phyloP scores from a whole-genome alignment of 2,797 vertebrate species.

The Monodelphis domestica region DNA sequence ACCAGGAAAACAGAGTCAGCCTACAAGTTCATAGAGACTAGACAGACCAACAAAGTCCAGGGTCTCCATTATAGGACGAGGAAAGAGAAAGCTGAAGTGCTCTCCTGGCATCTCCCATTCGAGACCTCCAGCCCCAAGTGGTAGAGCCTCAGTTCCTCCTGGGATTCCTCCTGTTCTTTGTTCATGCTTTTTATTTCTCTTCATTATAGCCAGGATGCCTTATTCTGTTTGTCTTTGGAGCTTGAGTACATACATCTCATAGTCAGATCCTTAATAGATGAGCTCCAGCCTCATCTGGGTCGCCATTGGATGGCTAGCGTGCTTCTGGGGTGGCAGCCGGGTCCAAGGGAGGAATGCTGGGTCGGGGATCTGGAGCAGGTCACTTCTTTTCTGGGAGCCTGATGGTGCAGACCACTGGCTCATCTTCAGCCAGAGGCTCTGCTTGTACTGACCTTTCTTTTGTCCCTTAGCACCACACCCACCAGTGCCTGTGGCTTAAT shows the following conservation, averaged over 20 bases:
- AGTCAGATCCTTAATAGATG: not conserved
- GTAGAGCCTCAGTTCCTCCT: not conserved
- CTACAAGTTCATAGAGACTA: not conserved
- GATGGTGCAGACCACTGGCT: too few species aligned
- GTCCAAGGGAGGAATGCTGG: not conserved
- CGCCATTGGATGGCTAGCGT: too few species aligned
- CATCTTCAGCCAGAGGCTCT: not conserved
- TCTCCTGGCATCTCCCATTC: not conserved
- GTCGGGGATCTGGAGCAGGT: not conserved
- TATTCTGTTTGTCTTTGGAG: not conserved
- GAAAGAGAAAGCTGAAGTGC: not conserved
- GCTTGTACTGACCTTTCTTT: not conserved
- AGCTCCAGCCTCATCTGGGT: not conserved
- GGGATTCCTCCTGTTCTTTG: not conserved
- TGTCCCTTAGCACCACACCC: not conserved
- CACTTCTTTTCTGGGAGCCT: not conserved
- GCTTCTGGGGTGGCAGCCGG: too few species aligned
- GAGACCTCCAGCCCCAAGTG: not conserved
- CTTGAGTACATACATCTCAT: not conserved
- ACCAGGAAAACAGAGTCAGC: not conserved
- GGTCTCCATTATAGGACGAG: not conserved
- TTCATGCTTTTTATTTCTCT: not conserved
- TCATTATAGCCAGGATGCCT: too few species aligned
- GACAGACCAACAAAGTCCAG: not conserved
- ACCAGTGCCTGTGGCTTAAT: not conserved